Evolutionary conservation across 30 jellyfish, hydroid and myxozoan genomes (phyloP).

Genomic region (Pseudorhiza aurosa): DNA sequence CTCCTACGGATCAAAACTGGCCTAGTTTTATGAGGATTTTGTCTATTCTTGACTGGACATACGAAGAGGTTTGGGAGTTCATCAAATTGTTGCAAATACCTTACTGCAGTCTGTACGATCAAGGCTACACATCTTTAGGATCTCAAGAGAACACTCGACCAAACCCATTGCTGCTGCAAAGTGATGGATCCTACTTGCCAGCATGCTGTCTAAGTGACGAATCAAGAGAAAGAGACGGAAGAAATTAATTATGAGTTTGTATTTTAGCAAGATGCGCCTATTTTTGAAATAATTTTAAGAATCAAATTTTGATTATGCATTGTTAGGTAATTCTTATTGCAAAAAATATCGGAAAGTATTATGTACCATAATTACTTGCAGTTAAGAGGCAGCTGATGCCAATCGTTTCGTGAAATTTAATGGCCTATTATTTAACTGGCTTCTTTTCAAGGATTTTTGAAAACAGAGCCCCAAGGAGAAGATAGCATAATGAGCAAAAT

Average conservation of each 20-base stretch:
- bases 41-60: slow-evolving; percentile 96
- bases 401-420: no score
- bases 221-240: slow-evolving; percentile 76
- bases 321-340: no score
- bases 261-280: no score
- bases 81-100: slow-evolving; percentile 69
- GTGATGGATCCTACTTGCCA: slow-evolving; percentile 87
- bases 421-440: no score
- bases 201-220: slow-evolving; percentile 79
- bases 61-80: slow-evolving; percentile 93
- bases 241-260: slow-evolving; percentile 22
- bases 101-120: slow-evolving; percentile 82
- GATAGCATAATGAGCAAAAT: no score
- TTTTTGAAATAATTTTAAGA: no score
- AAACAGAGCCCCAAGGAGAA: no score
- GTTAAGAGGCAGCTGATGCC: no score
- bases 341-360: no score
- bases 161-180: slow-evolving; percentile 63
- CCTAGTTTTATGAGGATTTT: slow-evolving; percentile 89
- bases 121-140: slow-evolving; percentile 97
- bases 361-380: no score
- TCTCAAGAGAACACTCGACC: slow-evolving; percentile 74
- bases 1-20: slow-evolving; percentile 92
- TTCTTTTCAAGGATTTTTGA: no score
- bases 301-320: no score